These are phyloP conservation scores for Margaritifera margaritifera DNA, from an alignment of 2,888 invertebrate genomes.

Conservation along the genomic window DNA sequence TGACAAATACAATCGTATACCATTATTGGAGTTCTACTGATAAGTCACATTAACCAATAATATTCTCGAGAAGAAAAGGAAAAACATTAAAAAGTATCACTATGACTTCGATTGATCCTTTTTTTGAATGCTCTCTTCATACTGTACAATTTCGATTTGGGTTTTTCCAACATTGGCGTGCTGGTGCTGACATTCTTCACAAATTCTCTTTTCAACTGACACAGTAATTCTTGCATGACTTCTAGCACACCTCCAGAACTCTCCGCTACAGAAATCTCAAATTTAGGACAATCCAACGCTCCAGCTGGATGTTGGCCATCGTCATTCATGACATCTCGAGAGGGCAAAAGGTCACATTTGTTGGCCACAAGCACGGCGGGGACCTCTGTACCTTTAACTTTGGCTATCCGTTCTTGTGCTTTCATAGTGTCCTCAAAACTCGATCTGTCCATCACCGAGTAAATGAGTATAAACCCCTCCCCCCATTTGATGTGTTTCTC, in stretches of 20 bases:
- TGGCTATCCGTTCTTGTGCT: conserved; percentile 72
- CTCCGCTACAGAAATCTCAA: conserved; percentile 66
- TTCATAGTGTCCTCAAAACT: conserved; percentile 88
- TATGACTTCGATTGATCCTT: conserved; percentile 62
- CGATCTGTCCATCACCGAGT: conserved; percentile 89
- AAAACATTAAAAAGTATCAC: conserved; percentile 55
- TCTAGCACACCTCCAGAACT: conserved; percentile 58
- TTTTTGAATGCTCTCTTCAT: conserved; percentile 68
- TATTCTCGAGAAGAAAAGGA: no score
- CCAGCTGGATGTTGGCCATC: conserved; percentile 50
- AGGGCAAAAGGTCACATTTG: conserved; percentile 62
- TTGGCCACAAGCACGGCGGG: conserved; percentile 64
- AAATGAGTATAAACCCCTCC: conserved; percentile 89
- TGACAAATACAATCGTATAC: no score
- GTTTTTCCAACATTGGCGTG: conserved; percentile 42
- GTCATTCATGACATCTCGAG: conserved; percentile 55
- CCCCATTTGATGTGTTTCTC: conserved; percentile 84
- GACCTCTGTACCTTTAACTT: conserved; percentile 44
- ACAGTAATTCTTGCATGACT: conserved; percentile 62
- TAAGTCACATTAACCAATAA: no score
- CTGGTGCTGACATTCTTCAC: conserved; percentile 49
- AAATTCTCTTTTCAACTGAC: conserved; percentile 60
- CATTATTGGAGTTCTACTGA: no score
- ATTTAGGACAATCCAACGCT: conserved; percentile 61
- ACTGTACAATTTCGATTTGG: conserved; percentile 58